Conservation (phyloP, 2,113 vertebrate genomes). For the Pungitius pungitius region DNA sequence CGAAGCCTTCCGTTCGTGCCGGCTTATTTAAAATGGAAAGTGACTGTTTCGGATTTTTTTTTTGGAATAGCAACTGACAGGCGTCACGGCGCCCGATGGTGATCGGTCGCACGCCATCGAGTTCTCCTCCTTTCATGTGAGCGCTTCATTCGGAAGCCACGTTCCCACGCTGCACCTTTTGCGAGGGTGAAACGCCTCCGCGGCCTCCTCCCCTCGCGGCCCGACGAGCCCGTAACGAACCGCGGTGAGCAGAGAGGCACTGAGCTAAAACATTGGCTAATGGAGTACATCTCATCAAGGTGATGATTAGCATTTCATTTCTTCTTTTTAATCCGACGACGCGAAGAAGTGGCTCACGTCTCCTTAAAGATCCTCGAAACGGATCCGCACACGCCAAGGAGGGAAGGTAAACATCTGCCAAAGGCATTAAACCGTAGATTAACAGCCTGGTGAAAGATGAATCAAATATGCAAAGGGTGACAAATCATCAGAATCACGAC, state of each 20-base stretch:
- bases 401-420: slow-evolving; percentile 40
- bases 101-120: slow-evolving; percentile 21
- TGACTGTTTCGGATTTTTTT: slow-evolving; percentile 40
- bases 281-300: slow-evolving; percentile 29
- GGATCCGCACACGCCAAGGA: neutral
- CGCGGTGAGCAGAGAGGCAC: slow-evolving; percentile 15
- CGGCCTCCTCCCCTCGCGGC: slow-evolving; percentile 26
- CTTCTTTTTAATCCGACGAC: slow-evolving; percentile 33
- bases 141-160: slow-evolving; percentile 9
- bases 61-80: slow-evolving; percentile 47
- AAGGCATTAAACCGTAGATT: slow-evolving; percentile 58
- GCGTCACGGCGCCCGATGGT: slow-evolving; percentile 22
- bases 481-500: slow-evolving; percentile 50
- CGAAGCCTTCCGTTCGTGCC: slow-evolving; percentile 8
- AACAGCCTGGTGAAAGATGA: slow-evolving; percentile 69
- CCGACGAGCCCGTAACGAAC: slow-evolving; percentile 55
- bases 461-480: slow-evolving; percentile 58
- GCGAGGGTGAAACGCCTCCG: too few relatives aligned
- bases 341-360: slow-evolving; percentile 30
- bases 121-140: slow-evolving; percentile 2
- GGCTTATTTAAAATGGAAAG: slow-evolving; percentile 37
- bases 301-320: slow-evolving; percentile 43
- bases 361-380: slow-evolving; percentile 21
- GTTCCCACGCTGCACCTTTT: slow-evolving; percentile 48
- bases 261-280: slow-evolving; percentile 35